phyloP scores from a whole-genome alignment of 2,888 invertebrate species.

The Tetragonula carbonaria region DNA sequence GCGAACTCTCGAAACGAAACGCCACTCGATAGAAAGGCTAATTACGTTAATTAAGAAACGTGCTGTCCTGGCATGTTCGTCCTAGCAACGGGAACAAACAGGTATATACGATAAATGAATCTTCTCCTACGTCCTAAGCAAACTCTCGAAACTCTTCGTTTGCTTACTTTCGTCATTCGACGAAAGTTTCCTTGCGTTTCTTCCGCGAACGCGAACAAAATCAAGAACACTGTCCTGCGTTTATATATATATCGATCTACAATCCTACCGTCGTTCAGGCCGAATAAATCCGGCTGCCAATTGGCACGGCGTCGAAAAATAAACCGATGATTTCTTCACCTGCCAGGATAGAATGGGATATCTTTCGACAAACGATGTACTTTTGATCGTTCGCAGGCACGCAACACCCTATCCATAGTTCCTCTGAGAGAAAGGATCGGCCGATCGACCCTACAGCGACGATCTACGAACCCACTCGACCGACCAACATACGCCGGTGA shows the following conservation, averaged over 20 bases:
- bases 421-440: not conserved
- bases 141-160: not conserved
- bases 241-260: not conserved
- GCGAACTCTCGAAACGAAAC: not conserved
- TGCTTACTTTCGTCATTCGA: constrained; percentile 9
- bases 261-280: not conserved
- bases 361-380: not conserved
- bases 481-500: not conserved
- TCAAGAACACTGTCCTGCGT: not conserved
- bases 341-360: constrained; percentile 7
- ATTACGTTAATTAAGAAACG: constrained; percentile 6
- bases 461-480: not conserved
- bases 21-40: not conserved
- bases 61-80: too few relatives aligned
- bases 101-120: not conserved
- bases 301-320: not conserved
- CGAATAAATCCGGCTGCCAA: too few relatives aligned
- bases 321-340: constrained; percentile 20
- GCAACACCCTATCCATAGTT: constrained; percentile 22
- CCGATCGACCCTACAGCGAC: not conserved
- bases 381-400: constrained; percentile 17
- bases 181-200: not conserved
- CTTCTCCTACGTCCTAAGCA: not conserved
- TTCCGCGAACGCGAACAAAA: not conserved
- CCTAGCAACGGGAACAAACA: too few relatives aligned